A percentile compares a stretch with the other conserved stretches of the same genome.
These are phyloP conservation scores for Microtus ochrogaster DNA, from an alignment of 2,113 vertebrate genomes.

Conservation along the genomic window DNA sequence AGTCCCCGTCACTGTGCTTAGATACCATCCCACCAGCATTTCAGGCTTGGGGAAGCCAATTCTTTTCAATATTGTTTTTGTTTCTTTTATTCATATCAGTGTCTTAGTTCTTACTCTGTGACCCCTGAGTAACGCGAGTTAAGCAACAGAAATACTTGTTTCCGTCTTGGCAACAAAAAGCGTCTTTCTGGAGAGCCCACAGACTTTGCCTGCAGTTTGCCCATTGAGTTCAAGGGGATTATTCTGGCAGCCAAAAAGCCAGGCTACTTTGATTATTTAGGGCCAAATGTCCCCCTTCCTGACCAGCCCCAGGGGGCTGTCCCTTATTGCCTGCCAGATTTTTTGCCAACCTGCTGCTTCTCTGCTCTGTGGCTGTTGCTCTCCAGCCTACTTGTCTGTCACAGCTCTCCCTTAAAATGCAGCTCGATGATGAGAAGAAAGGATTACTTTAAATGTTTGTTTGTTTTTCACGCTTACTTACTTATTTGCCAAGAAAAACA, in stretches of 20 bases:
- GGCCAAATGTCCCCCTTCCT: slow-evolving; percentile 29
- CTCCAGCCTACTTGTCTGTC: background rate
- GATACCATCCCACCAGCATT: background rate
- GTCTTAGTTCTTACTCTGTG: slow-evolving; percentile 59
- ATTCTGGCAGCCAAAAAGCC: slow-evolving; percentile 52
- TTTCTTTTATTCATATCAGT: slow-evolving; percentile 62
- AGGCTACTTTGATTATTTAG: slow-evolving; percentile 60
- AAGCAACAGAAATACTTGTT: slow-evolving; percentile 60
- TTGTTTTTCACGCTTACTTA: slow-evolving; percentile 33
- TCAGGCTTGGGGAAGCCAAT: background rate
- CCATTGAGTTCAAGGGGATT: slow-evolving; percentile 46
- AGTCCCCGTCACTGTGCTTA: background rate
- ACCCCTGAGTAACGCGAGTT: slow-evolving; percentile 59
- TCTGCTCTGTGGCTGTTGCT: slow-evolving; percentile 33
- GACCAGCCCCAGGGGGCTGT: background rate
- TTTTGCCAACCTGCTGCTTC: slow-evolving; percentile 65
- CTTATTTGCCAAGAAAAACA: slow-evolving; percentile 57
- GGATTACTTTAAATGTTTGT: background rate
- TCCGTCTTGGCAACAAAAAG: slow-evolving; percentile 44
- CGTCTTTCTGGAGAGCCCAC: slow-evolving; percentile 21
- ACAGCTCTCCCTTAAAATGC: background rate
- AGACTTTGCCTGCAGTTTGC: slow-evolving; percentile 53
- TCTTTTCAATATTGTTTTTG: slow-evolving; percentile 53
- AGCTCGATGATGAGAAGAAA: slow-evolving; percentile 9
- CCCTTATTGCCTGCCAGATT: slow-evolving; percentile 47